Percentiles rank a stretch among this genome's conserved stretches.
phyloP scores from a whole-genome alignment of 2,797 vertebrate species.

The Poecilia picta region DNA sequence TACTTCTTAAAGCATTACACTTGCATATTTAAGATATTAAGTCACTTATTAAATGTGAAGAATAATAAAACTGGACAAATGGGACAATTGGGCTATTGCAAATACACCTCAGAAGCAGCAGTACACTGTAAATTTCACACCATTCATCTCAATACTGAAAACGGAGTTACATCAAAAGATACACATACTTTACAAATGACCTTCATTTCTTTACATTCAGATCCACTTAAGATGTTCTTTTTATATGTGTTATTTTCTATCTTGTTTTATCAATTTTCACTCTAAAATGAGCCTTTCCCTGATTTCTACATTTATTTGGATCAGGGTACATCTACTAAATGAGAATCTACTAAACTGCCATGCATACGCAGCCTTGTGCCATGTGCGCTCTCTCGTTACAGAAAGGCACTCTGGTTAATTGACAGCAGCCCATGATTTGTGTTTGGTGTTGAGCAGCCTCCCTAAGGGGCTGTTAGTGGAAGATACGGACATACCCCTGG shows the following conservation, averaged over 20 bases:
- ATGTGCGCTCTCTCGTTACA: constrained; percentile 34
- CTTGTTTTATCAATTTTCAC: constrained; percentile 15
- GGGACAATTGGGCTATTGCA: neutral
- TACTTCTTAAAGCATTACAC: neutral
- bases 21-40: neutral
- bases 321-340: constrained; percentile 50
- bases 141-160: neutral
- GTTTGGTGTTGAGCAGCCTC: constrained; percentile 55
- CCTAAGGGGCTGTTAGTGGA: constrained; percentile 38
- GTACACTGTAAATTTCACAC: neutral
- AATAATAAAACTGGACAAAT: neutral
- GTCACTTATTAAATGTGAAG: neutral
- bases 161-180: neutral
- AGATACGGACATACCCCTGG: constrained; percentile 39
- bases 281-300: constrained; percentile 23
- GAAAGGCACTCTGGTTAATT: constrained; percentile 72
- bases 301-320: constrained; percentile 34
- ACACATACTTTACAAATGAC: neutral
- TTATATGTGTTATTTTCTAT: neutral
- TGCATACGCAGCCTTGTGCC: constrained; percentile 16
- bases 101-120: neutral
- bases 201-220: neutral
- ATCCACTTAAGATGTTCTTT: neutral
- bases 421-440: constrained; percentile 68
- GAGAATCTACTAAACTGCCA: constrained; percentile 5